Conservation (phyloP, 1,140 invertebrate genomes). For the Pseudomyrmex cubaensis region DNA sequence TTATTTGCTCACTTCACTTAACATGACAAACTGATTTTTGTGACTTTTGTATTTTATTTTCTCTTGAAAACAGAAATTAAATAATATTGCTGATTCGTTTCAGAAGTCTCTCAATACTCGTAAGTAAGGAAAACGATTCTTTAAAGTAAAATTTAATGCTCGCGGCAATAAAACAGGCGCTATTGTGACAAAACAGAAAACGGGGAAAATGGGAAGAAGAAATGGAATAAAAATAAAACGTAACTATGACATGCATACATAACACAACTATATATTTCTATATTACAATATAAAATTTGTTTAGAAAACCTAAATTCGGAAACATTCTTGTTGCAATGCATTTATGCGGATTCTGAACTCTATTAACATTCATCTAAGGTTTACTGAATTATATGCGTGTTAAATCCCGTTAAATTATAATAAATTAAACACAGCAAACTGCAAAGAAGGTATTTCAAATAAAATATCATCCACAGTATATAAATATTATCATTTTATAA, state of each 20-base stretch:
- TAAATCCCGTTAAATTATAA: slow-evolving; percentile 30
- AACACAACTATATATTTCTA: slow-evolving; percentile 52
- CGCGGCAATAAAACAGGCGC: too few relatives aligned
- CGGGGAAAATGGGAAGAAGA: slow-evolving; percentile 17
- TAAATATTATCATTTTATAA: neutral
- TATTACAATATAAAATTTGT: slow-evolving; percentile 60
- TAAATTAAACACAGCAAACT: slow-evolving; percentile 26
- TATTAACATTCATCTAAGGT: slow-evolving; percentile 1
- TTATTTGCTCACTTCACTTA: slow-evolving; percentile 72
- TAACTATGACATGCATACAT: slow-evolving; percentile 30
- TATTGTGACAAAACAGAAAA: too few relatives aligned
- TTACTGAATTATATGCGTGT: neutral
- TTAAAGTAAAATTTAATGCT: too few relatives aligned
- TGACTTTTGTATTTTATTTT: slow-evolving; percentile 47
- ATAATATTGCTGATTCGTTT: too few relatives aligned
- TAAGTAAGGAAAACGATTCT: too few relatives aligned
- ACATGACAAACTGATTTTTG: slow-evolving; percentile 51
- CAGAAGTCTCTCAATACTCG: too few relatives aligned
- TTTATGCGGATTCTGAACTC: neutral
- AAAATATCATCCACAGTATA: slow-evolving; percentile 5
- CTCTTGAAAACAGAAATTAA: neutral
- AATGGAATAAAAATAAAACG: slow-evolving; percentile 41
- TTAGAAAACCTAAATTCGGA: slow-evolving; percentile 56
- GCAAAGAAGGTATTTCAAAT: slow-evolving; percentile 14
- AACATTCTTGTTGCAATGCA: slow-evolving; percentile 21